Evolutionary conservation across 2,797 vertebrate species (phyloP), one percentile per base, ranked within the genome.

Genomic region (Gymnopithys bicolor): DNA sequence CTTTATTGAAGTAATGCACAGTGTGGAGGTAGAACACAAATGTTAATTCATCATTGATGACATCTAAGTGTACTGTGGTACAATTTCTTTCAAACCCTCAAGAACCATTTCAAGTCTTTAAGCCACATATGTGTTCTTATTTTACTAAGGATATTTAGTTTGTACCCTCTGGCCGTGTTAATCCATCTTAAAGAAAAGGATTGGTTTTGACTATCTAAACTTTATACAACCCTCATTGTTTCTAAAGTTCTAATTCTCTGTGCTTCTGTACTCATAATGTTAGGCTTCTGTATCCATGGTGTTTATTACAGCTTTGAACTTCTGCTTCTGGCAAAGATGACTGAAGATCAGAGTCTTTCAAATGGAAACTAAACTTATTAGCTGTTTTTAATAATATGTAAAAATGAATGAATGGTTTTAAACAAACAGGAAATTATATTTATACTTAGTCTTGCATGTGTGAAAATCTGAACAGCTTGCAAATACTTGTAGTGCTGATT

Each of bases 291-390:
- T 60, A 58, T 79, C 56, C 22, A 3, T 79, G 62, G 43, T 82
- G 51, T 60, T 87, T 91, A 45, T 79, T 87, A 30, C 52, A 84
- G 35, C 66, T 79, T 83, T 66, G 33, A 91, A 70, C 37, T 87
- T 66, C 9, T 46, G 52, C 41, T 84, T 82, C 56, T 77, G 64
- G 33, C 70, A 87, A 89, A 93, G 70, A 53, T 8, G 5, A 45
- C 30, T 85, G 87, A 89, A 87, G 81, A 84, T 95, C 83, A 79
- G 16, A 28, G 27, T 76, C 27, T 74, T 88, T 86, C 67, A 89
- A 84, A 85, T 53, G 39, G 59, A 70, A 87, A 33, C 41, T 48
- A 33, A 74, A 94, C 46, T 80, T 67, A 19, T 64, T 74, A 82
- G 11, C 35, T 71, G 28, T 71, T 91, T 76, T 63, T 68, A 85